Evolutionary conservation across 2,888 invertebrate species (phyloP).

Genomic region (Eulithis prunata): DNA sequence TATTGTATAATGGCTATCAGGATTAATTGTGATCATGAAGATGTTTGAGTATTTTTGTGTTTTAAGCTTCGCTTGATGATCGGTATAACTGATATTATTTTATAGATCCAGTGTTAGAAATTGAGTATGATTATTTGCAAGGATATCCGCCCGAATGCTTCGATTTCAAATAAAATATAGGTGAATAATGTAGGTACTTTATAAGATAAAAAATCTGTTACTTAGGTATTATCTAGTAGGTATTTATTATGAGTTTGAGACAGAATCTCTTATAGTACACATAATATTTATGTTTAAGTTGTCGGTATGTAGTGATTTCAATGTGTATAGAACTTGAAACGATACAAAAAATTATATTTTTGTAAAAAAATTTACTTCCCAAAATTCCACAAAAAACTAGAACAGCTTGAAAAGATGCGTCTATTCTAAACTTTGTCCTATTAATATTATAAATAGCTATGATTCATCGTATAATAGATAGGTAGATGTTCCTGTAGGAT

Average conservation of each 20-base stretch:
- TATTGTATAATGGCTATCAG: constrained; percentile 9
- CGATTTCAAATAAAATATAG: neutral
- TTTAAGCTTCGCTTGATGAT: constrained; percentile 8
- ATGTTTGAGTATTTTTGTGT: neutral
- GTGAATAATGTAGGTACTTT: neutral
- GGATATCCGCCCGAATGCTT: constrained; percentile 22
- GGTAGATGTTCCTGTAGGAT: constrained; percentile 24
- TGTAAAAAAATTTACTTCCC: constrained; percentile 9
- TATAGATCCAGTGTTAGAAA: neutral
- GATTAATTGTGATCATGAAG: constrained; percentile 2
- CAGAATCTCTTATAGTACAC: neutral
- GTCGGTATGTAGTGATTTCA: constrained; percentile 10
- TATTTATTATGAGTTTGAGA: neutral
- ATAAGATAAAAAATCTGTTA: neutral
- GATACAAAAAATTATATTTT: constrained; percentile 16
- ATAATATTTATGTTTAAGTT: neutral
- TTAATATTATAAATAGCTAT: neutral
- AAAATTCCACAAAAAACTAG: constrained; percentile 24
- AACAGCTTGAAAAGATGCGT: constrained; percentile 12
- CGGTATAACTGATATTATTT: constrained; percentile 9
- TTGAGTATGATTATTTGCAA: neutral
- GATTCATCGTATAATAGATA: neutral
- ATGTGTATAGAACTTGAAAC: constrained; percentile 13
- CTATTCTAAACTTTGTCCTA: constrained; percentile 16
- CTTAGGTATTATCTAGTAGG: neutral